Evolutionary conservation across 2,888 invertebrate genomes (phyloP).

Genomic region (Caenorhabditis afra): DNA sequence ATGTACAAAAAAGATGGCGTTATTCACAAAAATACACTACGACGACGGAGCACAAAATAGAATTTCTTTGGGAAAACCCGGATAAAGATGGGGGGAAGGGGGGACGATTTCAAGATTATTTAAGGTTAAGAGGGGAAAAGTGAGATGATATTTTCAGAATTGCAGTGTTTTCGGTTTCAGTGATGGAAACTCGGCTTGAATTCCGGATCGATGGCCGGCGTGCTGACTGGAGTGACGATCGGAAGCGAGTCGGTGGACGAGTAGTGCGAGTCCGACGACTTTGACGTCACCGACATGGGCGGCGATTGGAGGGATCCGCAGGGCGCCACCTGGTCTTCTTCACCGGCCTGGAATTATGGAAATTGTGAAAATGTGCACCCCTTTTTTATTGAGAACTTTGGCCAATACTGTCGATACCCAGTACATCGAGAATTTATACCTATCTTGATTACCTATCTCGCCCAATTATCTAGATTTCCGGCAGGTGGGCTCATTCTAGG

Average conservation of each 20-base stretch:
- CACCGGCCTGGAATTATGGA: constrained; percentile 38
- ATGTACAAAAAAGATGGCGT: neutral
- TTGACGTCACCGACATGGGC: constrained; percentile 23
- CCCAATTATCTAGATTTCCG: no score
- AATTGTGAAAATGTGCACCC: no score
- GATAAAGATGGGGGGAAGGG: no score
- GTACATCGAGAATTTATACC: no score
- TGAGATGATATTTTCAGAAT: no score
- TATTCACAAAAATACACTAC: constrained; percentile 1
- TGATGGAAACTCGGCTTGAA: constrained; percentile 28
- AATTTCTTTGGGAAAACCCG: constrained; percentile 3
- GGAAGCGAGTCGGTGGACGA: constrained; percentile 66
- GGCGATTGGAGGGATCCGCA: constrained; percentile 48
- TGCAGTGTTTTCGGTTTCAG: neutral
- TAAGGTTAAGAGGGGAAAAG: no score
- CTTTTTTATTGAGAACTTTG: no score
- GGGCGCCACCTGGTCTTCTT: constrained; percentile 42
- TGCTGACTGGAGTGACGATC: constrained; percentile 63
- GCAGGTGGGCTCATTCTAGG: no score
- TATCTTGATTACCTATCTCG: no score
- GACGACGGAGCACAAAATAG: neutral
- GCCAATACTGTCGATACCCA: no score
- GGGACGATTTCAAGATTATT: no score
- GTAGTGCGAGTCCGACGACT: constrained; percentile 40
- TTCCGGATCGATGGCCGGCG: constrained; percentile 54